Base-by-base conservation (phyloP, 2,113 vertebrate species). In the Centrocercus urophasianus region DNA sequence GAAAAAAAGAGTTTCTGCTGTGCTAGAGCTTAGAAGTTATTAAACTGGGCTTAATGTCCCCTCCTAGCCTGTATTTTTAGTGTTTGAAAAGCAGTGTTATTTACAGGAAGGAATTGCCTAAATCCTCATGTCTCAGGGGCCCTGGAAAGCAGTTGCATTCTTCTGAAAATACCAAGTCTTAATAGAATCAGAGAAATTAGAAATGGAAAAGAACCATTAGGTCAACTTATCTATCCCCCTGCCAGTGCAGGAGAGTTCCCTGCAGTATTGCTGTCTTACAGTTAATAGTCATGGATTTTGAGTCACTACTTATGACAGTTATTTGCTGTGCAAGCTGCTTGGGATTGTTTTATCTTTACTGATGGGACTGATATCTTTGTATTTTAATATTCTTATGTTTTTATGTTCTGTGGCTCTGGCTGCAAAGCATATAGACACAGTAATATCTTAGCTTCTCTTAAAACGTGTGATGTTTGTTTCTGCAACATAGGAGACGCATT, bases 161-260 rank as follows among this genome's bases (percentile, higher is more conserved):
- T 88, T 94, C 72, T 59, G 70, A 96, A 95, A 94, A 86, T 66
- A 66, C 42, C 56, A 92, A 88, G 77, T 89, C 78, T 90, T 74
- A 76, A 91, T 59, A 93, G 87, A 94, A 96, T 94, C 86, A 86
- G 78, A 94, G 93, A 96, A 96, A 96, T 96, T 93, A 96, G 95
- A 93, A 95, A 96, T 90, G 74, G 78, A 93, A 91, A 88, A 95
- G 90, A 93, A 72, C 66, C 90, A 72, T 93, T 95, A 71, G 90
- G 83, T 93, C 92, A 91, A 93, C 86, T 77, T 91, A 92, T 76
- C 72, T 74, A 77, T 86, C 63, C 88, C 86, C 88, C 59, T 96
- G 85, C 78, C 61, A 75, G 67, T 78, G 64, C 66, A 64, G 63
- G n/a, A 65, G 73, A 79, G 90, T 79, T 90, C 95, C 91, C 96